Evolutionary conservation across 2,888 invertebrate species (phyloP).

Genomic region (Thereva unica): DNA sequence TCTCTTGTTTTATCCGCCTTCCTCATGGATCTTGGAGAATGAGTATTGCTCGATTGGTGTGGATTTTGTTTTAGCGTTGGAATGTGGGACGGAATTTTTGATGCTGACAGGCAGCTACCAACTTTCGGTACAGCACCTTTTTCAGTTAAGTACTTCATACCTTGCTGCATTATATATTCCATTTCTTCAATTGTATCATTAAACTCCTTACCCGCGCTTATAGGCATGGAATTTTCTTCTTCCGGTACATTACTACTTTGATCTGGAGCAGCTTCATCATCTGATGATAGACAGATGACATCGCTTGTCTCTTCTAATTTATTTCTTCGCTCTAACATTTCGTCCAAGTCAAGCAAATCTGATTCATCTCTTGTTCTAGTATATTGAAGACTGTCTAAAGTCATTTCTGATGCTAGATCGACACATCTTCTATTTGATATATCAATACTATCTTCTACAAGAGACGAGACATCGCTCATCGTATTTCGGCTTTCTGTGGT

Average conservation of each 20-base stretch:
- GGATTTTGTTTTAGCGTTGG: constrained; percentile 21
- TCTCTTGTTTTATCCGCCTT: constrained; percentile 39
- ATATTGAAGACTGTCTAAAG: no score
- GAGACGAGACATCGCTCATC: constrained; percentile 25
- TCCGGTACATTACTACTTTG: constrained; percentile 40
- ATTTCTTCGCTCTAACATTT: constrained; percentile 34
- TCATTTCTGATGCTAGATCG: not conserved
- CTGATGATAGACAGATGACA: not conserved
- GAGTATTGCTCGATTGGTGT: constrained; percentile 11
- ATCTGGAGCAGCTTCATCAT: constrained; percentile 44
- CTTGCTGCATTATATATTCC: constrained; percentile 56
- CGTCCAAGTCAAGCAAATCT: constrained; percentile 41
- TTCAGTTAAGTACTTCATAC: constrained; percentile 50
- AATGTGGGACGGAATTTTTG: not conserved
- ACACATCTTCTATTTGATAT: not conserved
- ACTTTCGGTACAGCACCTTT: constrained; percentile 22
- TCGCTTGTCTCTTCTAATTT: no score
- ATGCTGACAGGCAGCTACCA: not conserved
- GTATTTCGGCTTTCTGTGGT: constrained; percentile 13
- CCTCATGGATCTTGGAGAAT: not conserved
- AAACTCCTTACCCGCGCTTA: constrained; percentile 48
- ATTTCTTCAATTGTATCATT: constrained; percentile 59
- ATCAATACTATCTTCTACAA: constrained; percentile 32
- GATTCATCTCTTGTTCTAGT: no score
- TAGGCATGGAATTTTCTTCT: constrained; percentile 1